phyloP scores from a whole-genome alignment of 1,140 invertebrate genomes.

The Hylyphantes graminicola region DNA sequence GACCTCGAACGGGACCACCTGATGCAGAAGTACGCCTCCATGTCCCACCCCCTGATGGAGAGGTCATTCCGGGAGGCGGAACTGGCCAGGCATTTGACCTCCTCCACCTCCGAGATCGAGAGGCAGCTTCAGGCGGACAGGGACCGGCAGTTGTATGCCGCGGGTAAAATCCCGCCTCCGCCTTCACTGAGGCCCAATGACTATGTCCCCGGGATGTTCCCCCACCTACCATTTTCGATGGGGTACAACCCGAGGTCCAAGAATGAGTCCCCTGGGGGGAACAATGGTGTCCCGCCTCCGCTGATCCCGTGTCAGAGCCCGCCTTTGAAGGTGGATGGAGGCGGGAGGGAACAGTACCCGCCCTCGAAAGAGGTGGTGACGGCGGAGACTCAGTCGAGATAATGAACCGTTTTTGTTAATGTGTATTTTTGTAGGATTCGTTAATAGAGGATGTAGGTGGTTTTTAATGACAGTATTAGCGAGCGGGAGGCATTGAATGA shows the following conservation, averaged over 20 bases:
- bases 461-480: slow-evolving; percentile 56
- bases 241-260: slow-evolving; percentile 43
- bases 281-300: slow-evolving; percentile 43
- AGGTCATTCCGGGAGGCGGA: slow-evolving; percentile 25
- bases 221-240: slow-evolving; percentile 27
- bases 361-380: slow-evolving; percentile 21
- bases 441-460: slow-evolving; percentile 22
- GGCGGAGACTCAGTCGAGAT: slow-evolving; percentile 52
- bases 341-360: slow-evolving; percentile 27
- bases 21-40: slow-evolving; percentile 54
- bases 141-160: slow-evolving; percentile 38
- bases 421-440: slow-evolving; percentile 29
- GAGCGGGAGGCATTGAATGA: slow-evolving; percentile 15
- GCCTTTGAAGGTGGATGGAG: slow-evolving; percentile 30
- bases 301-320: slow-evolving; percentile 39
- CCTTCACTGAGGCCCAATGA: slow-evolving; percentile 36
- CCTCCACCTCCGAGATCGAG: slow-evolving; percentile 32
- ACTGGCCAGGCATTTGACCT: slow-evolving; percentile 32
- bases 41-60: slow-evolving; percentile 31
- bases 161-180: slow-evolving; percentile 39
- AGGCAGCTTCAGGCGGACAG: slow-evolving; percentile 44
- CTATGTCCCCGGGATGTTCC: slow-evolving; percentile 38
- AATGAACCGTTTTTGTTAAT: slow-evolving; percentile 25
- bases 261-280: slow-evolving; percentile 31
- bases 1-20: slow-evolving; percentile 47